Evolutionary conservation across 2,113 vertebrate genomes (phyloP).

Genomic region (Scomber scombrus): DNA sequence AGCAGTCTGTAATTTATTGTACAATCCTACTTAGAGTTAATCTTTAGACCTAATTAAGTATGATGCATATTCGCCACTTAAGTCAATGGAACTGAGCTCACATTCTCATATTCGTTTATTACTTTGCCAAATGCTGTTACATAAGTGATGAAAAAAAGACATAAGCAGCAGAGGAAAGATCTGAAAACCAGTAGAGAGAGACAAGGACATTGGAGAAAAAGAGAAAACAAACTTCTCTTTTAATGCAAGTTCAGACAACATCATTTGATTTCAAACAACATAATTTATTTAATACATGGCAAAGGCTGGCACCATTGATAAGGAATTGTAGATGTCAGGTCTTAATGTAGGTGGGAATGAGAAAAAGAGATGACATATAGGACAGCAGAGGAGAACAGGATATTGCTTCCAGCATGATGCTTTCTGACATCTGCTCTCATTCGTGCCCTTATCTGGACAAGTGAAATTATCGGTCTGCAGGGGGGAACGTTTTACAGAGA

Average conservation of each 20-base stretch:
- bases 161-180: conserved; percentile 43
- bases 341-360: conserved; percentile 25
- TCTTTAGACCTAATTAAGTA: conserved; percentile 73
- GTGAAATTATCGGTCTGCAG: conserved; percentile 48
- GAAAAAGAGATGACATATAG: conserved; percentile 34
- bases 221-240: background rate
- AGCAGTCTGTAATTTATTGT: conserved; percentile 50
- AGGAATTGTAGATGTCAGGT: background rate
- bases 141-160: conserved; percentile 55
- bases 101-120: conserved; percentile 46
- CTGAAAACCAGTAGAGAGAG: conserved; percentile 29
- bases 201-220: conserved; percentile 6
- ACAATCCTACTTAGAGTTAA: conserved; percentile 65
- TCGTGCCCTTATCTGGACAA: conserved; percentile 38
- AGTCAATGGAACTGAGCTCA: conserved; percentile 61
- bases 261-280: background rate
- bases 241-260: background rate
- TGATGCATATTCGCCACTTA: conserved; percentile 51
- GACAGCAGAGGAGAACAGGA: conserved; percentile 23
- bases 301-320: background rate
- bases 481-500: conserved; percentile 4
- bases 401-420: conserved; percentile 42
- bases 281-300: conserved; percentile 20
- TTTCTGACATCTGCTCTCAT: conserved; percentile 47
- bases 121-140: conserved; percentile 60